Evolutionary conservation across 2,113 vertebrate species (phyloP).

Genomic region (Pachypanchax playfairii): DNA sequence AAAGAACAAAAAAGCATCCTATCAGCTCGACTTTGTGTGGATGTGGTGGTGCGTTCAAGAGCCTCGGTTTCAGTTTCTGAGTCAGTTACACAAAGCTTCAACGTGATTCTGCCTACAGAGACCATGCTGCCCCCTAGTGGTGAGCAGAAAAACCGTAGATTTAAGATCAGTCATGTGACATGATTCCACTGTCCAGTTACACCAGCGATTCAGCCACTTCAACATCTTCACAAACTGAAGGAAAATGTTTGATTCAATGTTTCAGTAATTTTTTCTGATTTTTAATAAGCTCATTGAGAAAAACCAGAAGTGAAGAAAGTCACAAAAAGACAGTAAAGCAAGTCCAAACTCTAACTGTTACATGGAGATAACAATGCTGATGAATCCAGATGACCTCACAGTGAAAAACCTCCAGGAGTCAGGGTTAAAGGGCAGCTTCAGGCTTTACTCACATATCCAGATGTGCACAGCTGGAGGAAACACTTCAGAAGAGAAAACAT

Average conservation of each 20-base stretch:
- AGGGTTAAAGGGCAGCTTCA: too few species aligned
- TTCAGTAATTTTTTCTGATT: constrained; percentile 1
- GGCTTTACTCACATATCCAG: neutral
- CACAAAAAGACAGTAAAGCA: neutral
- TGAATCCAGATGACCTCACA: neutral
- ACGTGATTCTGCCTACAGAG: neutral
- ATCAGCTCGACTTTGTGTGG: neutral
- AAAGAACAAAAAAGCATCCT: neutral
- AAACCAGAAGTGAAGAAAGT: neutral
- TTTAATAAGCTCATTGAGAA: constrained; percentile 4
- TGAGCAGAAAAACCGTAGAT: constrained; percentile 21
- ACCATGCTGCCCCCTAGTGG: constrained; percentile 41
- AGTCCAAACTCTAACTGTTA: neutral
- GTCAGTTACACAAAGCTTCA: neutral
- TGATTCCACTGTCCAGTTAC: constrained; percentile 66
- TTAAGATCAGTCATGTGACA: constrained; percentile 44
- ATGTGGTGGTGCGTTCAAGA: neutral
- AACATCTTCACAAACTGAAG: constrained; percentile 5
- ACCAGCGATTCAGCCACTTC: constrained; percentile 61
- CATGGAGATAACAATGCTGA: neutral
- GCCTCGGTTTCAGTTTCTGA: neutral
- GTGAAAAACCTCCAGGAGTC: neutral
- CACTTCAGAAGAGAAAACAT: too few species aligned
- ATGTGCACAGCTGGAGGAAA: constrained; percentile 1
- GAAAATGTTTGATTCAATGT: too few species aligned